These are phyloP conservation scores for Danionella cerebrum DNA, from an alignment of 2,113 vertebrate genomes.

Conservation along the genomic window DNA sequence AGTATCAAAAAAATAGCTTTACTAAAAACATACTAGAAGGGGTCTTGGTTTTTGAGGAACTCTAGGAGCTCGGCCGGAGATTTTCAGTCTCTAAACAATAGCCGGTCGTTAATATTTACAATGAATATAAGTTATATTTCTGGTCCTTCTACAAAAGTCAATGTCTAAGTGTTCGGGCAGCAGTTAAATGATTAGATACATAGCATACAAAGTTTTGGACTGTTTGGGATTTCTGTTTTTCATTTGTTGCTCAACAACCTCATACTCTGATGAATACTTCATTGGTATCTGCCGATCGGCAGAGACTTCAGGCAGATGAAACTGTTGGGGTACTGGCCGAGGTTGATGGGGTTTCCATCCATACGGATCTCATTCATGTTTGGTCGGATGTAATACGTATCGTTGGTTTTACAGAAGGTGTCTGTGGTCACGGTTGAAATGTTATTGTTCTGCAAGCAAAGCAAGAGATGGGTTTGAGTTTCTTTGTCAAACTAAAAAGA, in stretches of 20 bases:
- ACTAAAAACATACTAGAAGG: no score
- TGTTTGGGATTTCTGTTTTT: background rate
- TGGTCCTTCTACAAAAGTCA: constrained; percentile 2
- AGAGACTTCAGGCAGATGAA: constrained; percentile 86
- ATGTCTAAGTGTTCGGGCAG: background rate
- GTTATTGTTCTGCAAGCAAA: constrained; percentile 82
- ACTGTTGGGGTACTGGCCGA: constrained; percentile 84
- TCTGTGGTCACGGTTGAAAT: constrained; percentile 78
- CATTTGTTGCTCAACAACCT: background rate
- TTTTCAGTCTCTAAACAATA: constrained; percentile 27
- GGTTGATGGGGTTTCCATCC: constrained; percentile 84
- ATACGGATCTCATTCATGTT: constrained; percentile 81
- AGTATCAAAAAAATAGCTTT: constrained; percentile 35
- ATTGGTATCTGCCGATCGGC: constrained; percentile 83
- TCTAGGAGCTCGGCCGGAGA: constrained; percentile 23
- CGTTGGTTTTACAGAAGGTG: constrained; percentile 88
- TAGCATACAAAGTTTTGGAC: background rate
- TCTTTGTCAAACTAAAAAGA: background rate
- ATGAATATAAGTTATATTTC: background rate
- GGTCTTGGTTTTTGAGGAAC: constrained; percentile 36
- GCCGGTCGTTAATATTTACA: constrained; percentile 22
- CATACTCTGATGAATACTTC: constrained; percentile 33
- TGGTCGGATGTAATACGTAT: constrained; percentile 80
- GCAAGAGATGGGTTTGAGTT: constrained; percentile 10
- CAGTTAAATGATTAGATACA: constrained; percentile 11